Evolutionary conservation across 92 coral and sea anemone genomes (phyloP).

Genomic region (Hydrozoanthus gracilis): DNA sequence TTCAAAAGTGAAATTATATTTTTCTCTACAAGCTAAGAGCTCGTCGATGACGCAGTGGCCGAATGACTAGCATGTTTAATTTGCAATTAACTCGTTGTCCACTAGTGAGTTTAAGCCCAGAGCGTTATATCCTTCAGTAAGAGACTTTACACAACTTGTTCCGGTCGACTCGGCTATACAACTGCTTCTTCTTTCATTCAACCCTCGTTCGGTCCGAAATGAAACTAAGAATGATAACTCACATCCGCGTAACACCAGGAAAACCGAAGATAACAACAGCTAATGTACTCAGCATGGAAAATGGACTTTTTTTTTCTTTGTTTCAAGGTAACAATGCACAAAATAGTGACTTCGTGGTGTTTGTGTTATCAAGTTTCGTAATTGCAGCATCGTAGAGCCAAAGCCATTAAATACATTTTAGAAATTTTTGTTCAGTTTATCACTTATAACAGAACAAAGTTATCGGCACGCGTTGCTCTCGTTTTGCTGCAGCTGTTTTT

Average conservation of each 20-base stretch:
- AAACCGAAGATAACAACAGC: not conserved
- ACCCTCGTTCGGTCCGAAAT: not conserved
- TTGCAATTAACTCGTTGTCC: not conserved
- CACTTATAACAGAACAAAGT: no score
- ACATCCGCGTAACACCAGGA: not conserved
- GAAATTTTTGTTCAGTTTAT: not conserved
- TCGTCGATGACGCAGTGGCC: not conserved
- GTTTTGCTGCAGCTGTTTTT: no score
- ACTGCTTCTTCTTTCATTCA: not conserved
- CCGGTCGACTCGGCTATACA: not conserved
- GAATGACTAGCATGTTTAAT: not conserved
- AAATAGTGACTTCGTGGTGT: not conserved
- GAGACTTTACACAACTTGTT: not conserved
- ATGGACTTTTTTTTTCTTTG: not conserved
- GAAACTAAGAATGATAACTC: not conserved
- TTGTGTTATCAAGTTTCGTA: not conserved
- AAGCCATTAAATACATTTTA: not conserved
- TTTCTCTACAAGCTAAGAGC: not conserved
- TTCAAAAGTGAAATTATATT: not conserved
- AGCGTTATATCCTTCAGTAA: not conserved
- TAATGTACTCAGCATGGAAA: not conserved
- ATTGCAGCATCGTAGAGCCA: not conserved
- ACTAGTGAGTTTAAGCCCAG: not conserved
- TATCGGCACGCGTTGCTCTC: no score
- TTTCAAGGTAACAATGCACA: not conserved